These are phyloP conservation scores for Pyrocoelia pectoralis DNA, from an alignment of 2,888 invertebrate genomes.

Conservation along the genomic window DNA sequence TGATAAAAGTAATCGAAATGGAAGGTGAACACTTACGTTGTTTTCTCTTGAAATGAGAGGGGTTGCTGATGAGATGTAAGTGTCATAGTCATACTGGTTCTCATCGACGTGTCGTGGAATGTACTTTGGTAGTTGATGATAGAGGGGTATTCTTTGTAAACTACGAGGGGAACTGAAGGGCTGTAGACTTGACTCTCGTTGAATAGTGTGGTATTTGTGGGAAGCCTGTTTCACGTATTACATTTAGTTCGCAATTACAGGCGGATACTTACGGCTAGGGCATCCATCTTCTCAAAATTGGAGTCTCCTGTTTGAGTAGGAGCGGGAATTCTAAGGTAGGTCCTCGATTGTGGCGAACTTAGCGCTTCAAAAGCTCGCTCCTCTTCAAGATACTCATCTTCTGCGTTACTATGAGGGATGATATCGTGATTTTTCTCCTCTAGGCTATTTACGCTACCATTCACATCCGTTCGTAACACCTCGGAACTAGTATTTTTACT, in stretches of 20 bases:
- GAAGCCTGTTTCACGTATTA: conserved; percentile 9
- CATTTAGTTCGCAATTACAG: background rate
- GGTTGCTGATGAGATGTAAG: conserved; percentile 20
- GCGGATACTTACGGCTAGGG: conserved; percentile 18
- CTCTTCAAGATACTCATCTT: conserved; percentile 64
- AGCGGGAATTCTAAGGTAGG: conserved; percentile 55
- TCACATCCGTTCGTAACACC: conserved; percentile 61
- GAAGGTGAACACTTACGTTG: conserved; percentile 14
- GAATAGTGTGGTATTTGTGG: conserved; percentile 19
- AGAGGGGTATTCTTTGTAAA: conserved; percentile 24
- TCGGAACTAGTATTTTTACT: conserved; percentile 60
- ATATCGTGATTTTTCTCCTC: conserved; percentile 69
- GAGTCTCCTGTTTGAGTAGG: conserved; percentile 13
- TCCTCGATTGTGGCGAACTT: conserved; percentile 59
- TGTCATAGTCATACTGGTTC: conserved; percentile 21
- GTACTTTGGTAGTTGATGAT: conserved; percentile 23
- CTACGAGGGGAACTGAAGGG: conserved; percentile 19
- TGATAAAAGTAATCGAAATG: background rate
- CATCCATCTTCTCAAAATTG: conserved; percentile 7
- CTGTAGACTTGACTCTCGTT: conserved; percentile 18
- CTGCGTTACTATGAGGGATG: conserved; percentile 65
- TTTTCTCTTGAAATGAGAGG: conserved; percentile 27
- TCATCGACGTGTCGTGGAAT: conserved; percentile 22
- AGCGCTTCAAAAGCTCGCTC: conserved; percentile 64
- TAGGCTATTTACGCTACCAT: conserved; percentile 62